Conservation (phyloP, 2,113 vertebrate genomes). For the Embiotoca jacksoni region DNA sequence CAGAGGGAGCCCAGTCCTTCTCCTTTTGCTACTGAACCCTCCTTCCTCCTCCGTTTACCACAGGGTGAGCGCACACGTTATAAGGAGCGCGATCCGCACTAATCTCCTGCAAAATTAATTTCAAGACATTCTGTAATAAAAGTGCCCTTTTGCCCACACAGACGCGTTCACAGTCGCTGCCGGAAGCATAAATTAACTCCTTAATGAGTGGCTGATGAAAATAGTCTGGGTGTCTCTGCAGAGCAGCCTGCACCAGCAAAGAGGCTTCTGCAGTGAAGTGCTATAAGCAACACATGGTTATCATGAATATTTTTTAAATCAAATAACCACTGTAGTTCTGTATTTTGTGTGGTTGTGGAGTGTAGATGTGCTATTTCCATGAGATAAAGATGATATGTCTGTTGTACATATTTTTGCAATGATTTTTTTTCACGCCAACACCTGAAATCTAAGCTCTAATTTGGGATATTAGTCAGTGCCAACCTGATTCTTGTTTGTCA, state of each 20-base stretch:
- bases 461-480: background rate
- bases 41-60: slow-evolving; percentile 8
- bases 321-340: slow-evolving; percentile 21
- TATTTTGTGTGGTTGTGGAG: background rate
- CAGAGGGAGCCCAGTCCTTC: slow-evolving; percentile 68
- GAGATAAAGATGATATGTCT: background rate
- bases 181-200: slow-evolving; percentile 69
- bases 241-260: slow-evolving; percentile 11
- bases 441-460: background rate
- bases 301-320: slow-evolving; percentile 30
- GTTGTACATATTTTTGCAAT: too few species aligned
- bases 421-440: background rate
- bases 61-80: slow-evolving; percentile 48
- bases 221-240: slow-evolving; percentile 39
- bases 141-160: slow-evolving; percentile 68
- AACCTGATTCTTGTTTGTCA: too few species aligned
- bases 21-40: background rate
- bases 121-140: slow-evolving; percentile 73
- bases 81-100: slow-evolving; percentile 57
- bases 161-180: slow-evolving; percentile 43
- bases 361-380: background rate
- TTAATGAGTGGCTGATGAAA: slow-evolving; percentile 71
- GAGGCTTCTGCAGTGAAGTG: slow-evolving; percentile 28
- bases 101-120: slow-evolving; percentile 77
- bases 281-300: slow-evolving; percentile 45